Conservation (phyloP, 2,797 vertebrate genomes). For the Octomys mimax region DNA sequence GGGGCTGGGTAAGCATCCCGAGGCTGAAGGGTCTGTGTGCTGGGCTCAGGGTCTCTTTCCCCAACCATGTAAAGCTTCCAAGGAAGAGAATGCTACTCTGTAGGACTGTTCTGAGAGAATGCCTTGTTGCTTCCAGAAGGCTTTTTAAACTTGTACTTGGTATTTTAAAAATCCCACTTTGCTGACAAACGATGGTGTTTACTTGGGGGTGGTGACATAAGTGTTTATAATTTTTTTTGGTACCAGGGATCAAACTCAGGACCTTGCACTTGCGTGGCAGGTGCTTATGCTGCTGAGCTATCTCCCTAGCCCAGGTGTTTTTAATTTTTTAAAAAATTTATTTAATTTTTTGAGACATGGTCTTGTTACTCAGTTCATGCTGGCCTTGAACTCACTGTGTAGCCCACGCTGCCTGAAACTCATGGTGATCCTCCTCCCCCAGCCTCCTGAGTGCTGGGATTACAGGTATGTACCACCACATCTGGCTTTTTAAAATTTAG, state of each 20-base stretch:
- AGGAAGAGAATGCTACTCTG: not conserved
- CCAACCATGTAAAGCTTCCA: not conserved
- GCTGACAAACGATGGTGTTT: conserved; percentile 3
- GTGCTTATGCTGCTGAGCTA: too few relatives aligned
- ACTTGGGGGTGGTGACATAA: not conserved
- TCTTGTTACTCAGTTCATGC: not conserved
- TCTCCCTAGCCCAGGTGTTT: too few relatives aligned
- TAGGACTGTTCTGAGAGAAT: not conserved
- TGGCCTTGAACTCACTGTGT: too few relatives aligned
- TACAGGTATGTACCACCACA: not conserved
- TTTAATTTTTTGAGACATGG: not conserved
- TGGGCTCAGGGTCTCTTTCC: not conserved
- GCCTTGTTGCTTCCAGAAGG: not conserved
- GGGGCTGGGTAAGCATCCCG: not conserved
- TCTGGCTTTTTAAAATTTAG: not conserved
- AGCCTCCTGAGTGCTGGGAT: not conserved
- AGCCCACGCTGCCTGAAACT: not conserved
- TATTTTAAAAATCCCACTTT: conserved; percentile 41
- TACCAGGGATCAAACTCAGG: too few relatives aligned
- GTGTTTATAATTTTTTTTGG: too few relatives aligned
- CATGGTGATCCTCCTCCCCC: not conserved
- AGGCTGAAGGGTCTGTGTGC: not conserved
- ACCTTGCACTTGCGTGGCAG: too few relatives aligned
- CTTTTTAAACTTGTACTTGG: not conserved
- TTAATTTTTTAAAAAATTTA: too few relatives aligned